Evolutionary conservation across 30 jellyfish, hydroid and myxozoan genomes (phyloP).

Genomic region (Hydra vulgaris): DNA sequence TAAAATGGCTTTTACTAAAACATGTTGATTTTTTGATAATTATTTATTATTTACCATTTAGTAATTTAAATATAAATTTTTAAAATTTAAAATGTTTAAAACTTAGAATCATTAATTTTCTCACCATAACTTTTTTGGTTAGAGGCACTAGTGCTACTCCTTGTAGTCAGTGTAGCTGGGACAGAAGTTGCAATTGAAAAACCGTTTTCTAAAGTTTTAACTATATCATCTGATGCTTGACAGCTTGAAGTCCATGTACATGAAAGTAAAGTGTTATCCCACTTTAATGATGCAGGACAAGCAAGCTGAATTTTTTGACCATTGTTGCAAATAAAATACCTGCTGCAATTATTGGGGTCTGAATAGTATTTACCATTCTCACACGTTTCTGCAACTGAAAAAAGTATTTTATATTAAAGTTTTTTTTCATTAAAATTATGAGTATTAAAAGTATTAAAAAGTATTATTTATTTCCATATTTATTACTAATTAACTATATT

Average conservation of each 20-base stretch:
- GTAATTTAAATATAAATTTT: too few species aligned
- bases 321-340: neutral
- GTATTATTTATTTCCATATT: neutral
- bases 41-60: too few species aligned
- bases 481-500: too few species aligned
- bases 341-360: neutral
- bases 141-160: neutral
- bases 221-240: neutral
- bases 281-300: neutral
- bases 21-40: too few species aligned
- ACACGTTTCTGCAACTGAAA: neutral
- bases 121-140: neutral
- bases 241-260: neutral
- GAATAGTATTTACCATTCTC: neutral
- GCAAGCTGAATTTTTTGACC: neutral
- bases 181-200: neutral
- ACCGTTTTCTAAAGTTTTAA: neutral
- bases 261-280: neutral
- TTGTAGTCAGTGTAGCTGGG: neutral
- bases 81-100: too few species aligned
- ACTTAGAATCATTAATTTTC: too few species aligned
- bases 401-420: neutral
- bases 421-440: neutral
- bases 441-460: neutral
- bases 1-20: conserved; percentile 5